Base-by-base conservation (phyloP, 1,140 invertebrate genomes). In the Littorina saxatilis region DNA sequence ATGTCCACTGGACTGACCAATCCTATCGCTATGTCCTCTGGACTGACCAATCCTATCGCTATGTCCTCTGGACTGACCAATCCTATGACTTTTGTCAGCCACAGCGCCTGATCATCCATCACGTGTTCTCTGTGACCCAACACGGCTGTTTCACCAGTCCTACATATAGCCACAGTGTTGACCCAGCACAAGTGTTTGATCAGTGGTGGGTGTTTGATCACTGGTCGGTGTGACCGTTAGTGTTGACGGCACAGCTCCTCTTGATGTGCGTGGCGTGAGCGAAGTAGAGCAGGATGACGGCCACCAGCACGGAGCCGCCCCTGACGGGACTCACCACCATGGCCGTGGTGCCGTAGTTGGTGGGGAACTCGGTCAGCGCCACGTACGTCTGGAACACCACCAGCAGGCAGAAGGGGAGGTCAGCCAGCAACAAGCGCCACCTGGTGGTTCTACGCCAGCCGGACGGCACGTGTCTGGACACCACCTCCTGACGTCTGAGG, bases 271-370 rank as follows among this genome's bases (percentile, higher is more conserved):
- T 43, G 1, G 78, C 23, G 74, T 81, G 50, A 11, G 73, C 50
- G 23, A 75, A 80, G 20, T 83, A 84, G 7, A 81, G 39, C 29
- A 85, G 58, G 2, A 85, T 7, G 68, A 95, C 77, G 83, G 95
- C 95, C 80, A 97, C 89, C 27, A 96, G 85, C 47, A 96, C 92
- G 79, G 95, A 96, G 95, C 96, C 97, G 1, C 96, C 96, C 83
- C 96, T 93, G 20, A 97, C 92, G 20, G 96, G 96, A 55, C 96
- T 96, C 43, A 97, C 90, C 63, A 97, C 82, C 80, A 96, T 94
- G 0, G 96, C 95, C 87, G 96, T 87, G 17, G 94, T 95, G 17
- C 97, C 97, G 93, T 97, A 97, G 7, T 96, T 96, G 39, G 96
- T 88, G 94, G 95, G 96, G 88, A 97, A 96, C 63, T 91, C 91